These are phyloP conservation scores for Camponotus floridanus DNA, from an alignment of 1,140 invertebrate species.

Conservation along the genomic window DNA sequence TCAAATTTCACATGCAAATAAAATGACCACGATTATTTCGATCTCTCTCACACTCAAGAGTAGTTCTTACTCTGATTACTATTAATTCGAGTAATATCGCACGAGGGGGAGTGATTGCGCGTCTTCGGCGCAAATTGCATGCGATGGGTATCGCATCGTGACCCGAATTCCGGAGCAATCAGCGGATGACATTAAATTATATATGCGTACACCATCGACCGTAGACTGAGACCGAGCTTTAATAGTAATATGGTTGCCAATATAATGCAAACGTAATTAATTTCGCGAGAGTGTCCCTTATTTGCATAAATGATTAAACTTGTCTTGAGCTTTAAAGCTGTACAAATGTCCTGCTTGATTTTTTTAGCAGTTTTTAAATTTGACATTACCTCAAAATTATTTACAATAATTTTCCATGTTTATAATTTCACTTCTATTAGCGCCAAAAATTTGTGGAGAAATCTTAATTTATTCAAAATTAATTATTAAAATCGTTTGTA, in stretches of 20 bases:
- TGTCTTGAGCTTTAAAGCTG: constrained; percentile 32
- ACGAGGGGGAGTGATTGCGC: constrained; percentile 31
- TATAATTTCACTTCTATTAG: not conserved
- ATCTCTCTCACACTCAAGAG: not conserved
- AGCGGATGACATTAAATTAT: constrained; percentile 72
- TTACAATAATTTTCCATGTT: not conserved
- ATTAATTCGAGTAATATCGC: constrained; percentile 41
- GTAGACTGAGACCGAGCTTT: constrained; percentile 38
- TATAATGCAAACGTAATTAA: constrained; percentile 70
- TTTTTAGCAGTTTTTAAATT: not conserved
- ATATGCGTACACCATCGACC: constrained; percentile 66
- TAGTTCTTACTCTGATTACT: constrained; percentile 25
- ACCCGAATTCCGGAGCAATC: constrained; percentile 76
- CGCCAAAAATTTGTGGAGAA: not conserved
- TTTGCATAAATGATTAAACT: constrained; percentile 57
- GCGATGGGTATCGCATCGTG: constrained; percentile 61
- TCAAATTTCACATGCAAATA: no score
- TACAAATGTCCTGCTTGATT: constrained; percentile 1
- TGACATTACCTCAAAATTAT: not conserved
- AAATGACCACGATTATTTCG: not conserved
- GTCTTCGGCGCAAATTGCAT: constrained; percentile 66
- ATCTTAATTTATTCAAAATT: not conserved
- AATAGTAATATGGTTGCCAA: constrained; percentile 68
- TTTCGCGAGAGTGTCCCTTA: constrained; percentile 49
- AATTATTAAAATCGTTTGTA: not conserved